A percentile compares a stretch with the other conserved stretches of the same genome.
phyloP scores from a whole-genome alignment of 2,113 vertebrate species.

The Acrocephalus kingi region DNA sequence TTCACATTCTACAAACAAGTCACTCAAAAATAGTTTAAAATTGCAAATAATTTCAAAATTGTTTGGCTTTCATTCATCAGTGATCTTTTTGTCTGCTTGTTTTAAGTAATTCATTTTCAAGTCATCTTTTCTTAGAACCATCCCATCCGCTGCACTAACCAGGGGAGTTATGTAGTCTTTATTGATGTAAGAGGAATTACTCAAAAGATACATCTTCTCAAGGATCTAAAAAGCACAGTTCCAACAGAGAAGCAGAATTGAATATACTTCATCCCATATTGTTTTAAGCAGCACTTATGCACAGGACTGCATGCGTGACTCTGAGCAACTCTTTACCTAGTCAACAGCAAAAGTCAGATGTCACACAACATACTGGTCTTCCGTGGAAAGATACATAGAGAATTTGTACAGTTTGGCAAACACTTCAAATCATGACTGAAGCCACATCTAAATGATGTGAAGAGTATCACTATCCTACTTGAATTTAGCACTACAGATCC shows the following conservation, averaged over 20 bases:
- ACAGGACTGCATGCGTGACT: not conserved
- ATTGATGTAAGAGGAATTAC: not conserved
- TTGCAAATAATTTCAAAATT: not conserved
- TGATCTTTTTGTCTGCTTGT: not conserved
- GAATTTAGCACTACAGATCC: not conserved
- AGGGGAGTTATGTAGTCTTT: not conserved
- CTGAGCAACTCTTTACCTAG: not conserved
- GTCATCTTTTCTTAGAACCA: not conserved
- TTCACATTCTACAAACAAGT: not conserved
- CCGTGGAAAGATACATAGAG: not conserved
- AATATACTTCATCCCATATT: not conserved
- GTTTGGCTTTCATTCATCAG: not conserved
- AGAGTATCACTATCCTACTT: not conserved
- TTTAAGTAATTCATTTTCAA: not conserved
- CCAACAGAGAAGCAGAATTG: not conserved
- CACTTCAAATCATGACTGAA: not conserved
- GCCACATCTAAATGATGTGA: not conserved
- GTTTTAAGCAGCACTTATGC: not conserved
- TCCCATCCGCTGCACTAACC: not conserved
- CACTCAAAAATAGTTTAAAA: not conserved
- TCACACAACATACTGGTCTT: not conserved
- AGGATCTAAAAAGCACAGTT: not conserved
- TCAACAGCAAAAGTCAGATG: not conserved
- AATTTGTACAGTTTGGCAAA: not conserved
- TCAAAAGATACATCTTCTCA: not conserved